A percentile compares a stretch with the other conserved stretches of the same genome.
Conservation (phyloP, 2,888 invertebrate genomes). For the Megamerina dolium region DNA sequence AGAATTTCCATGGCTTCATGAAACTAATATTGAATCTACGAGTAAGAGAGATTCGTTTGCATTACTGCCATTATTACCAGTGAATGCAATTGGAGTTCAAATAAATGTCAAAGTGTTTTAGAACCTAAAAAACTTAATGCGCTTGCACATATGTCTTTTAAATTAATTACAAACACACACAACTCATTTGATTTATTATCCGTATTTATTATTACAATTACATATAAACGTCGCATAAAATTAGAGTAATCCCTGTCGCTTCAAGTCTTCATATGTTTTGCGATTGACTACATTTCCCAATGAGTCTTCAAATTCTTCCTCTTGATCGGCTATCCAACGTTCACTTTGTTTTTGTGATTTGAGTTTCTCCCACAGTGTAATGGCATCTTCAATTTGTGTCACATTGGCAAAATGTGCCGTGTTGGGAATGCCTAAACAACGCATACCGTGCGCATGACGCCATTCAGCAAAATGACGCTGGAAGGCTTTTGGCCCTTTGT, state of each 20-base stretch:
- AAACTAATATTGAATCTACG: constrained; percentile 8
- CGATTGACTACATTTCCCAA: constrained; percentile 97
- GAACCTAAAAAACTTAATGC: no score
- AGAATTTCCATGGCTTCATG: constrained; percentile 44
- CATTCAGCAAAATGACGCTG: constrained; percentile 97
- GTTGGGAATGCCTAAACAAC: constrained; percentile 97
- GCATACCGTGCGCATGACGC: constrained; percentile 90
- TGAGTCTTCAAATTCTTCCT: constrained; percentile 99
- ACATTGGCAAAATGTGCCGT: constrained; percentile 99
- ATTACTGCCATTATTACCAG: constrained; percentile 34
- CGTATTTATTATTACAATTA: no score
- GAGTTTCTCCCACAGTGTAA: constrained; percentile 96
- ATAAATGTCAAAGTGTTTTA: constrained; percentile 33
- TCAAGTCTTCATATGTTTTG: constrained; percentile 97
- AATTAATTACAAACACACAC: no score
- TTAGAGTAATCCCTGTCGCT: constrained; percentile 93
- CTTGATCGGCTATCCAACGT: constrained; percentile 92
- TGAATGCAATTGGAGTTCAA: constrained; percentile 31
- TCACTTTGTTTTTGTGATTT: constrained; percentile 93
- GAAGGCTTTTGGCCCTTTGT: constrained; percentile 98
- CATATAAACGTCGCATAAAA: no score
- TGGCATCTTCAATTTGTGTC: constrained; percentile 95
- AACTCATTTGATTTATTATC: no score
- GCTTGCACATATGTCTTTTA: no score
- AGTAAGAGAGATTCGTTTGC: neutral